A percentile compares a stretch with the other conserved stretches of the same genome.
phyloP scores from a whole-genome alignment of 2,113 vertebrate species.

The Vimba vimba region DNA sequence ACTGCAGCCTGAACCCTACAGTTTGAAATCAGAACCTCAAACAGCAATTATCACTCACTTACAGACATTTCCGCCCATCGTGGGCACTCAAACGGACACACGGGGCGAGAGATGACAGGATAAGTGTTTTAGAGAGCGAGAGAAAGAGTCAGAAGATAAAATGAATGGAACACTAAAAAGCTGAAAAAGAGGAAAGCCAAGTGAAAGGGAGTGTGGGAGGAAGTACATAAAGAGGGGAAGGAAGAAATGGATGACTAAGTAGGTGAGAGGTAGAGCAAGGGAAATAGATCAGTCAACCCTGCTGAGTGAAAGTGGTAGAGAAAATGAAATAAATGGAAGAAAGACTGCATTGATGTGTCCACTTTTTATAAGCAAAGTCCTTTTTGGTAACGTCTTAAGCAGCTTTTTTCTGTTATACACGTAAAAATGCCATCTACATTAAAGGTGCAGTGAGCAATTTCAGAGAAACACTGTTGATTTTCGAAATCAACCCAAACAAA shows the following conservation, averaged over 20 bases:
- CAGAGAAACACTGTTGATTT: no score
- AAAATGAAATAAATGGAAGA: conserved; percentile 63
- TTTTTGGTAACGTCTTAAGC: background rate
- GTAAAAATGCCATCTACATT: no score
- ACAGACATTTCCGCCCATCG: conserved; percentile 48
- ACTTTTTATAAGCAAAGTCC: background rate
- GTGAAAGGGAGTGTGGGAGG: conserved; percentile 27
- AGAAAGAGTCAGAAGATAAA: background rate
- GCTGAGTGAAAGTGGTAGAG: conserved; percentile 62
- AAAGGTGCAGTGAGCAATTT: no score
- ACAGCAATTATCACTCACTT: conserved; percentile 53
- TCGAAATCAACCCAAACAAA: no score
- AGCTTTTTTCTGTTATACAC: no score
- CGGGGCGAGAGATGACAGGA: background rate
- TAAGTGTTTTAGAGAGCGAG: conserved; percentile 29
- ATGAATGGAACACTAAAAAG: background rate
- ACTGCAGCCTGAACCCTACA: conserved; percentile 1
- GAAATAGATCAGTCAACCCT: conserved; percentile 53
- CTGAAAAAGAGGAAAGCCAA: conserved; percentile 25
- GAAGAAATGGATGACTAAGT: background rate
- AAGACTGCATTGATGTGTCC: conserved; percentile 47
- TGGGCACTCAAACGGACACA: conserved; percentile 39
- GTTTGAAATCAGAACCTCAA: conserved; percentile 38
- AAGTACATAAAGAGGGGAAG: conserved; percentile 8
- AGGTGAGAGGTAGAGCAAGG: background rate